phyloP scores from a whole-genome alignment of 2,888 invertebrate genomes.

The Eupeodes luniger region DNA sequence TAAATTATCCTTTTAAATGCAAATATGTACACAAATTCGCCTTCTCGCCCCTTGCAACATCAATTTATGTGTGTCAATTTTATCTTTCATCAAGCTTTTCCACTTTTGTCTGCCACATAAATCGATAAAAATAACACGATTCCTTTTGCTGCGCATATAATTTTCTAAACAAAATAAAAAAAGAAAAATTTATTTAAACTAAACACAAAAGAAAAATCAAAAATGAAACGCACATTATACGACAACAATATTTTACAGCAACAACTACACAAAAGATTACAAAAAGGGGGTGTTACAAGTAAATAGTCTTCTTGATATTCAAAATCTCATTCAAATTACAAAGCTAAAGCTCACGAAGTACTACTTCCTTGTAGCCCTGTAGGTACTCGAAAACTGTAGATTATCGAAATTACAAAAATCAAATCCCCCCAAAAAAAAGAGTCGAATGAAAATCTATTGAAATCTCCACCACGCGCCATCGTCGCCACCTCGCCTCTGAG shows the following conservation, averaged over 20 bases:
- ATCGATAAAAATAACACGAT: constrained; percentile 28
- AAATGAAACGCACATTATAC: constrained; percentile 16
- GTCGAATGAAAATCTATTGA: constrained; percentile 21
- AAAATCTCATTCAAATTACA: constrained; percentile 13
- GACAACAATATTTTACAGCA: neutral
- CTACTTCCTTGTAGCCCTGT: neutral
- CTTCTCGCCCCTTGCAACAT: neutral
- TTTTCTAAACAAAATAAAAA: neutral
- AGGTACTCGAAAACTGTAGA: neutral
- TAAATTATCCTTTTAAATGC: too few relatives aligned
- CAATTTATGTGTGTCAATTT: constrained; percentile 2
- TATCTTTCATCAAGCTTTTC: neutral
- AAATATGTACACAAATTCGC: too few relatives aligned
- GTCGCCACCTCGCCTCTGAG: neutral
- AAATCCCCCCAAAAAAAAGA: constrained; percentile 27
- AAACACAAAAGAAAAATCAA: neutral
- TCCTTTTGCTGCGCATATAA: constrained; percentile 2
- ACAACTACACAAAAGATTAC: neutral
- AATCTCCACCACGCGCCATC: neutral
- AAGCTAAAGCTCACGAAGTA: neutral
- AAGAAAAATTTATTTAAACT: neutral
- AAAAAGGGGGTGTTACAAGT: neutral
- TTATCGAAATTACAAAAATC: constrained; percentile 34
- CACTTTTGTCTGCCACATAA: neutral
- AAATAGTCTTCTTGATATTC: neutral